phyloP scores from a whole-genome alignment of 2,888 invertebrate genomes.

The Leptopilina syphax region DNA sequence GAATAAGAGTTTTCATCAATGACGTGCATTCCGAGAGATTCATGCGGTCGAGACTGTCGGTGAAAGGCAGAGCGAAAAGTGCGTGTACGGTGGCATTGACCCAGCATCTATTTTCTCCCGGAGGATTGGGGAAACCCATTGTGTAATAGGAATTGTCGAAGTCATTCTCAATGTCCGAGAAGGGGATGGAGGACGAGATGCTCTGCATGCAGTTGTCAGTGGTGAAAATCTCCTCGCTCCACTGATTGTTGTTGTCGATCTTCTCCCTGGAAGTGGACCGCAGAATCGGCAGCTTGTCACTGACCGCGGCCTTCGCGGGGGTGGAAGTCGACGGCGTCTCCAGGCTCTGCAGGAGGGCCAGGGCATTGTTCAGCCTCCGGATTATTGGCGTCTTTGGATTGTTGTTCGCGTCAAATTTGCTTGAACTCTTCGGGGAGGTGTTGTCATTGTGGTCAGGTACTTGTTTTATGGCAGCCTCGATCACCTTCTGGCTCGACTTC shows the following conservation, averaged over 20 bases:
- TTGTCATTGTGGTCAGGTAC: slow-evolving; percentile 20
- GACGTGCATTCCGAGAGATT: slow-evolving; percentile 58
- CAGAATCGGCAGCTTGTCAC: neutral
- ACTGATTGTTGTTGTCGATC: slow-evolving; percentile 1
- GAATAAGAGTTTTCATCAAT: slow-evolving; percentile 60
- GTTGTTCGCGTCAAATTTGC: neutral
- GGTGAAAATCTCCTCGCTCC: neutral
- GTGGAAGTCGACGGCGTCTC: neutral
- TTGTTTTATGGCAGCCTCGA: slow-evolving; percentile 7
- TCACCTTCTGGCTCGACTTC: neutral
- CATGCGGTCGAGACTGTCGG: slow-evolving; percentile 58
- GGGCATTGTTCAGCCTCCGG: neutral
- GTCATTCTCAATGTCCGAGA: neutral
- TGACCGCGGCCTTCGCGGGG: neutral
- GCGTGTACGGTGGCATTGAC: slow-evolving; percentile 69
- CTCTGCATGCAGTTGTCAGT: slow-evolving; percentile 10
- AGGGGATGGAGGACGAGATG: neutral
- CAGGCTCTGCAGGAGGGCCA: neutral
- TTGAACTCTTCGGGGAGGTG: neutral
- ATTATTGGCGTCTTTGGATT: neutral
- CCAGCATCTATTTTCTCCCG: slow-evolving; percentile 72
- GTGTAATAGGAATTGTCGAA: slow-evolving; percentile 61
- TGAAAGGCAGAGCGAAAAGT: slow-evolving; percentile 66
- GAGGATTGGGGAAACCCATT: slow-evolving; percentile 71
- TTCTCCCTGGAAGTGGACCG: neutral